These are phyloP conservation scores for Gila orcuttii DNA, from an alignment of 2,113 vertebrate species.

Conservation along the genomic window DNA sequence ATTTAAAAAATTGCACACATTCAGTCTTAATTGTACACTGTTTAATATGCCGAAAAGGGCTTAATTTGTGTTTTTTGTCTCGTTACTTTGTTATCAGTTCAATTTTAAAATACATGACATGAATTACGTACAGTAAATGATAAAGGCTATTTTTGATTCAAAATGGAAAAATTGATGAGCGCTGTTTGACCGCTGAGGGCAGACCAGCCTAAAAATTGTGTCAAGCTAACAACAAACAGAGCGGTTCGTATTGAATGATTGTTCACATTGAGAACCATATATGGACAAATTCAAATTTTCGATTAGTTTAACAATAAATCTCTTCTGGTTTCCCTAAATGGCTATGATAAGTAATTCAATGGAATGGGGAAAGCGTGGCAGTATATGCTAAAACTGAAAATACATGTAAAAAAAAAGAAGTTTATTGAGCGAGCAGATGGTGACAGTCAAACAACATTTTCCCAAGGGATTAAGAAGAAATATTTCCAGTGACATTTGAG, in stretches of 20 bases:
- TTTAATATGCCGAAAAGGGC: background rate
- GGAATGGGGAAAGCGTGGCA: background rate
- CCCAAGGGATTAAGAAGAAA: background rate
- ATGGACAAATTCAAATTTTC: background rate
- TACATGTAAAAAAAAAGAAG: background rate
- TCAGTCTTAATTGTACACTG: background rate
- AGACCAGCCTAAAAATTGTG: background rate
- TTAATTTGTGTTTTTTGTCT: background rate
- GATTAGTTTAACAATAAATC: constrained; percentile 3
- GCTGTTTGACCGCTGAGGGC: background rate
- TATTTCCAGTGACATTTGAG: constrained; percentile 21
- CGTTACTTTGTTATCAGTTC: no score
- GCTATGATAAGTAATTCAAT: background rate
- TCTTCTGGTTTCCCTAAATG: background rate
- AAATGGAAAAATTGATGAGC: background rate
- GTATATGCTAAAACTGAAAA: background rate
- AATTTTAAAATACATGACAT: background rate
- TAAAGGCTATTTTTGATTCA: no score
- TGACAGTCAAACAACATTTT: background rate
- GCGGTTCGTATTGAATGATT: no score
- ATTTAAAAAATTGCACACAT: background rate
- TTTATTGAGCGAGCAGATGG: constrained; percentile 2
- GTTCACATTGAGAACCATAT: no score
- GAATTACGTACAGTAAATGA: no score
- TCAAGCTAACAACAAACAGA: background rate